Percentiles rank a stretch among this genome's conserved stretches.
Conservation (phyloP, 2,113 vertebrate genomes). For the Eulemur rufifrons region DNA sequence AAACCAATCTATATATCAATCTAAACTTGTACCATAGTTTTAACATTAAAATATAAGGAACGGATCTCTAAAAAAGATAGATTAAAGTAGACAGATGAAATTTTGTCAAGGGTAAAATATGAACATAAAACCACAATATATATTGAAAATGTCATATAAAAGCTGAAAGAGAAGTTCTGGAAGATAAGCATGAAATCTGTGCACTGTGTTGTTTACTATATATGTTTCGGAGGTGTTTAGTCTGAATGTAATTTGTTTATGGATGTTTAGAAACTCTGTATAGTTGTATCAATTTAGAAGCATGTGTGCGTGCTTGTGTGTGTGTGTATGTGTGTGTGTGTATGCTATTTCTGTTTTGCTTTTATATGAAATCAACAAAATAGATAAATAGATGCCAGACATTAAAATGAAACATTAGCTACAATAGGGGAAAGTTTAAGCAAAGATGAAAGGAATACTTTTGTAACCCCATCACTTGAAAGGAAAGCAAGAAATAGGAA, state of each 20-base stretch:
- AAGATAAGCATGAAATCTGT: conserved; percentile 47
- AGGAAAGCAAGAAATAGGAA: conserved; percentile 61
- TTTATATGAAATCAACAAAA: conserved; percentile 60
- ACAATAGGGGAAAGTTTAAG: not conserved
- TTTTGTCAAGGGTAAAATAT: conserved; percentile 8
- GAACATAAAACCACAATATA: conserved; percentile 26
- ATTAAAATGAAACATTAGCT: conserved; percentile 52
- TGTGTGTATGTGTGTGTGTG: not conserved
- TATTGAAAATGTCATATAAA: conserved; percentile 11
- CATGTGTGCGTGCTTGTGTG: accelerated
- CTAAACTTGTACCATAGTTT: conserved; percentile 8
- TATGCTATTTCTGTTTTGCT: conserved; percentile 34
- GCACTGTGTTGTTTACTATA: not conserved
- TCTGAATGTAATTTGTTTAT: conserved; percentile 68
- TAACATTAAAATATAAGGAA: conserved; percentile 27
- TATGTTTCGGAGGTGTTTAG: conserved; percentile 51
- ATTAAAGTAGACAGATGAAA: conserved; percentile 20
- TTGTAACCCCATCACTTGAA: conserved; percentile 61
- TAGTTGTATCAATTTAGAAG: conserved; percentile 34
- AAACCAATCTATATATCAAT: not conserved
- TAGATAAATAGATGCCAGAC: conserved; percentile 29
- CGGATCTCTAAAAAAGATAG: not conserved
- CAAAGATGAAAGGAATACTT: conserved; percentile 64
- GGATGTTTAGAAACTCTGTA: conserved; percentile 51
- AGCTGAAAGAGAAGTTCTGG: not conserved